Conservation (phyloP, 2,797 vertebrate species). For the Eulemur albifrons region DNA sequence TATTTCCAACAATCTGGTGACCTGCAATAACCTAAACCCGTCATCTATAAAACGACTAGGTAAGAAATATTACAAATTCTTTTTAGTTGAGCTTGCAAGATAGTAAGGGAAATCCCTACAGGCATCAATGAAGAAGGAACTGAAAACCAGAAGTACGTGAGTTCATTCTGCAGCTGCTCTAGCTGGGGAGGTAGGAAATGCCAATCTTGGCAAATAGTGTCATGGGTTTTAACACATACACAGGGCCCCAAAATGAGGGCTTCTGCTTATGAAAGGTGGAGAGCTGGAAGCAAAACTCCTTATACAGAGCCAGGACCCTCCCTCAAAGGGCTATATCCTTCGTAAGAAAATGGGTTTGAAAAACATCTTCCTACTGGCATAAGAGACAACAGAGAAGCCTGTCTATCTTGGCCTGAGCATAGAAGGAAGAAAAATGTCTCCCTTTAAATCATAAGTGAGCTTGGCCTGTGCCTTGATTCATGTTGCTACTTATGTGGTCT, state of each 20-base stretch:
- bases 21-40: not conserved
- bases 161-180: slow-evolving; percentile 45
- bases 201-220: not conserved
- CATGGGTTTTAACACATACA: not conserved
- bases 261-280: not conserved
- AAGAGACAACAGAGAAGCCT: not conserved
- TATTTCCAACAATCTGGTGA: not conserved
- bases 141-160: slow-evolving; percentile 35
- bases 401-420: not conserved
- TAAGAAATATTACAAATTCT: not conserved
- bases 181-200: not conserved
- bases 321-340: not conserved
- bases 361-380: not conserved
- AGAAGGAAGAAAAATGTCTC: not conserved
- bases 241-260: not conserved
- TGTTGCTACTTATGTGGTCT: not conserved
- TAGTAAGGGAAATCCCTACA: slow-evolving; percentile 39
- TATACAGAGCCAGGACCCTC: not conserved
- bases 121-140: slow-evolving; percentile 31
- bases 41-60: not conserved
- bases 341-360: not conserved
- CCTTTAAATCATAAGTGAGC: not conserved
- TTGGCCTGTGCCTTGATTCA: not conserved
- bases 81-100: slow-evolving; percentile 34
- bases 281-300: not conserved